These are phyloP conservation scores for Nothobranchius furzeri DNA, from an alignment of 2,113 vertebrate genomes.

Conservation along the genomic window DNA sequence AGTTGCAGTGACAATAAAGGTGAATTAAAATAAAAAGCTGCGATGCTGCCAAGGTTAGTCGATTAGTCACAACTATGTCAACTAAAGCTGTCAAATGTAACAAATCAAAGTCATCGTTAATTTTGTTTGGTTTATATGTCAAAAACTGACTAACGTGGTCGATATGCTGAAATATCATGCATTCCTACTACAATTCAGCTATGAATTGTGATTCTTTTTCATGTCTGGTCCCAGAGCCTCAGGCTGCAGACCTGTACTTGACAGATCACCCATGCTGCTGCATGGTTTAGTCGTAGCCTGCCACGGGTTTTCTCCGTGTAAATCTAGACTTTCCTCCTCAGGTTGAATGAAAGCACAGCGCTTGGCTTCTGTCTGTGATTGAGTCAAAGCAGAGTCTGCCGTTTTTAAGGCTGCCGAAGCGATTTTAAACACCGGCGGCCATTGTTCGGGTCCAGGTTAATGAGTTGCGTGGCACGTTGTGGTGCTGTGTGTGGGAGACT, in stretches of 20 bases:
- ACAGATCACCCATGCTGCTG: constrained; percentile 52
- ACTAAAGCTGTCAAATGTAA: too few species aligned
- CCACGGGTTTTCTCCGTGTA: constrained; percentile 54
- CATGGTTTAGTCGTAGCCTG: constrained; percentile 58
- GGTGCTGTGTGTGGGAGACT: constrained; percentile 62
- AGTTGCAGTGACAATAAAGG: too few species aligned
- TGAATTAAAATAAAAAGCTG: too few species aligned
- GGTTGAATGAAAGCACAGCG: constrained; percentile 44
- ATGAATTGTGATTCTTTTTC: too few species aligned
- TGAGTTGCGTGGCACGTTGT: constrained; percentile 62
- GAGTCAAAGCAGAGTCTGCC: constrained; percentile 43
- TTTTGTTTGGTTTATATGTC: too few species aligned
- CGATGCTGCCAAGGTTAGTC: too few species aligned
- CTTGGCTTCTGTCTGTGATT: constrained; percentile 35
- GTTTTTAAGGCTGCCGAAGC: constrained; percentile 65
- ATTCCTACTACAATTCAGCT: too few species aligned
- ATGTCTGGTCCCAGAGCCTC: too few species aligned
- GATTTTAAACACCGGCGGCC: constrained; percentile 66
- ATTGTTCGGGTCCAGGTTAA: constrained; percentile 50
- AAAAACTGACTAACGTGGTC: too few species aligned
- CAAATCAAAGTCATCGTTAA: too few species aligned
- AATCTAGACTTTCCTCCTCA: constrained; percentile 9
- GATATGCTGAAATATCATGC: too few species aligned
- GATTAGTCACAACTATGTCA: too few species aligned
- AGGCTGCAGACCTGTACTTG: not conserved